phyloP scores from a whole-genome alignment of 2,797 vertebrate species.

The Sebastes melanostomus region DNA sequence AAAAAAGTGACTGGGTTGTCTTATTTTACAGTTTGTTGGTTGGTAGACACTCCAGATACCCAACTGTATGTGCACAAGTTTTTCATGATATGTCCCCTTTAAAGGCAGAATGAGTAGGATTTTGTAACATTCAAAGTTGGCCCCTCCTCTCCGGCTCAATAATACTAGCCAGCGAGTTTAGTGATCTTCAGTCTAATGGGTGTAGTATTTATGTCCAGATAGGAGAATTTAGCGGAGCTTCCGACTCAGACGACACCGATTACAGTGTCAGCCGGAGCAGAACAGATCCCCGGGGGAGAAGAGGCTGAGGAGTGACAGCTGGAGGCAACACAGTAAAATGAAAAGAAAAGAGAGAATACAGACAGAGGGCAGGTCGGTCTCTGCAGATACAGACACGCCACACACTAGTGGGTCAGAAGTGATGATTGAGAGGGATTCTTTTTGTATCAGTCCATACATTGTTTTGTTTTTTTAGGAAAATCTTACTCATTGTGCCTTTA shows the following conservation, averaged over 20 bases:
- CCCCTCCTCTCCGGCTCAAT: neutral
- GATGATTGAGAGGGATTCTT: neutral
- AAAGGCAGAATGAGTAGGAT: too few species aligned
- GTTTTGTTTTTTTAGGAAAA: neutral
- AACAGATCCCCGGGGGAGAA: neutral
- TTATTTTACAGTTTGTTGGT: too few species aligned
- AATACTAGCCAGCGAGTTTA: too few species aligned
- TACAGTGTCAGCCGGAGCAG: neutral
- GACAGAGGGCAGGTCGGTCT: neutral
- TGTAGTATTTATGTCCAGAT: too few species aligned
- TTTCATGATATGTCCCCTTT: too few species aligned
- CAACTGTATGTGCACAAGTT: too few species aligned
- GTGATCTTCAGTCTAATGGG: too few species aligned
- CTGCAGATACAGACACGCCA: neutral
- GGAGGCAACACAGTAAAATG: neutral
- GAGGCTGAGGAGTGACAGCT: neutral
- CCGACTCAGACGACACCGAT: neutral
- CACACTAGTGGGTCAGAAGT: neutral
- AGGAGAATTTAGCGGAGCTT: neutral
- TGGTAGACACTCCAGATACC: too few species aligned
- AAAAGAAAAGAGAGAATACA: neutral
- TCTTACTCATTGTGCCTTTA: neutral
- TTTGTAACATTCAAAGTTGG: too few species aligned
- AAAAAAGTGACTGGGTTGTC: too few species aligned
- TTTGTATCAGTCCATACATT: neutral